Evolutionary conservation across 92 coral and sea anemone species (phyloP), one percentile per base, ranked within the genome.

Genomic region (Porites cylindrica): DNA sequence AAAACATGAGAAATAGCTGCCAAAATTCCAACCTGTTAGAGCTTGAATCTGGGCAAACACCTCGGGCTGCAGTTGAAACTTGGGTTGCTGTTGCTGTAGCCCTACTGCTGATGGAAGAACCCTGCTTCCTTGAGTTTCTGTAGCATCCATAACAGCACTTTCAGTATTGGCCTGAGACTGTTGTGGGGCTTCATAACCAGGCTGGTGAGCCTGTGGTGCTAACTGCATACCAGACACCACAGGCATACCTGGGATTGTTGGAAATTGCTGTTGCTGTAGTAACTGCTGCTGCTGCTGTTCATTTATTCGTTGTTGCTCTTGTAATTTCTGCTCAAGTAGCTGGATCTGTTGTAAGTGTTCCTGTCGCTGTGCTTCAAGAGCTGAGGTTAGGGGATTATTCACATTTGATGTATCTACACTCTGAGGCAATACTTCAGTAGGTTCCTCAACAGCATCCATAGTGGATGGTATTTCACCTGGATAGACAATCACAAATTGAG

Each of bases 21-120:
- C 50, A 51, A 24, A 53, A 38, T 51, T 56, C 81, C 74, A 61
- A 93, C 99, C 99, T 61, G 99, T 97, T 23, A 97, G 86, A 2
- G 99, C 99, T 76, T 97, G 99, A 24, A 97, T 97, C 89, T 97
- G 99, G 4, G 99, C 99, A 79, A 95, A 85, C 65, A 97, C 98
- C 38, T 97, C 97, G 17, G 99, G 96, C 69, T 96, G 98, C 10
- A 97, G 89, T 77, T 97, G 97, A 79, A 97, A 95, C 89, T 90
- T 82, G 3, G 98, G 95, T 64, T 75, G 47, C 47, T 38, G 85
- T 18, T 80, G 93, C 13, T 76, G 80, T 76, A 67, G 89, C 12
- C 67, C 79, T 16, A 21, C 19, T 76, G 60, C 72, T 52, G 68
- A 72, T 70, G 50, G 66, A 59, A 52, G 79, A 18, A 62, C 70